Conservation (phyloP, 2,797 vertebrate species). For the Thripadectes ignobilis region DNA sequence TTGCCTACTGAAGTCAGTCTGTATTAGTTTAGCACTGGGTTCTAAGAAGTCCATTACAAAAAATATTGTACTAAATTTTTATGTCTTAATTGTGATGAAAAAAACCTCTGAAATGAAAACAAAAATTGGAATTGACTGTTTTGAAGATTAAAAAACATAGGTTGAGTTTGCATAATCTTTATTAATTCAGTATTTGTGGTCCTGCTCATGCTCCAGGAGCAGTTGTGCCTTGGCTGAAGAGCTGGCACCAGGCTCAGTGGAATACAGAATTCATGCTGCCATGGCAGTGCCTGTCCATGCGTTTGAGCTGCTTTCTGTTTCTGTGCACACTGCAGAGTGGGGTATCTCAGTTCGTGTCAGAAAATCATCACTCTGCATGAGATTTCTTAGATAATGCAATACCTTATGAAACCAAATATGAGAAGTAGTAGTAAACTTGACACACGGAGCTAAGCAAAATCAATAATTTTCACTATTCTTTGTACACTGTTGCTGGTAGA, state of each 20-base stretch:
- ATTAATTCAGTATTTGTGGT: neutral
- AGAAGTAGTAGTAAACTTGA: neutral
- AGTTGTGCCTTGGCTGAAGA: neutral
- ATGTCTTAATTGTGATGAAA: neutral
- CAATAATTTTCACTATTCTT: neutral
- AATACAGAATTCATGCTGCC: neutral
- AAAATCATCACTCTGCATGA: neutral
- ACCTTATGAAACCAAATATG: neutral
- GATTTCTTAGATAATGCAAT: neutral
- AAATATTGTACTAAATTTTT: neutral
- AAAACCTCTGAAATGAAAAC: neutral
- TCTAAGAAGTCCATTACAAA: neutral
- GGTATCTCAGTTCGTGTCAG: neutral
- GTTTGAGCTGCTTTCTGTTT: neutral
- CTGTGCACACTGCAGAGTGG: neutral
- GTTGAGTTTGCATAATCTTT: neutral
- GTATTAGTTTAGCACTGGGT: neutral
- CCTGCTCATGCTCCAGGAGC: accelerated
- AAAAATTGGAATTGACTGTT: neutral
- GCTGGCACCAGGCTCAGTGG: neutral
- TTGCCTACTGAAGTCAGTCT: neutral
- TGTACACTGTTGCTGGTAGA: neutral
- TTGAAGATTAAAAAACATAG: neutral
- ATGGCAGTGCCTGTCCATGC: neutral
- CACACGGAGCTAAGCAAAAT: neutral